A percentile compares a stretch with the other conserved stretches of the same genome.
Evolutionary conservation across 2,113 vertebrate genomes (phyloP).

Genomic region (Oryzias celebensis): DNA sequence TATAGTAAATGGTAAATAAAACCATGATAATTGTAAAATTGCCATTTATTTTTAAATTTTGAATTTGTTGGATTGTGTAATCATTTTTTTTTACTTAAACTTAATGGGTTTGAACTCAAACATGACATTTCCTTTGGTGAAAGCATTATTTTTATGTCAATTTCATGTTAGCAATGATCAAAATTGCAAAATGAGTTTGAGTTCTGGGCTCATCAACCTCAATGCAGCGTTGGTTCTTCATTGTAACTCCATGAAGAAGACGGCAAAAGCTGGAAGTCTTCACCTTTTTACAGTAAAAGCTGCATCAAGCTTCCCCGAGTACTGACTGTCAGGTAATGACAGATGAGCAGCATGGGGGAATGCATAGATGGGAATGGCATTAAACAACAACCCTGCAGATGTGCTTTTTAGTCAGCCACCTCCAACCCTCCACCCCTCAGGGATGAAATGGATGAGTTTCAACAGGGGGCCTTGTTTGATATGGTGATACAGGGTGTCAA

Average conservation of each 20-base stretch:
- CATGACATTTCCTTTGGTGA: too few relatives aligned
- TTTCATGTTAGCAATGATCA: too few relatives aligned
- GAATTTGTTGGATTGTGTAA: too few relatives aligned
- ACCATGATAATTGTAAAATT: too few relatives aligned
- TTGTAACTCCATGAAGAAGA: slow-evolving; percentile 28
- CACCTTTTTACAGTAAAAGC: slow-evolving; percentile 64
- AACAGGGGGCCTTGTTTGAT: slow-evolving; percentile 62
- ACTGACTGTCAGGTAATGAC: slow-evolving; percentile 60
- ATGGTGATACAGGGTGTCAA: slow-evolving; percentile 56
- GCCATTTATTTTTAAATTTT: too few relatives aligned
- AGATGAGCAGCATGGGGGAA: slow-evolving; percentile 55
- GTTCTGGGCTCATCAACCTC: slow-evolving; percentile 23
- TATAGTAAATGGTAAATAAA: too few relatives aligned
- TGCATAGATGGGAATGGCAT: slow-evolving; percentile 71
- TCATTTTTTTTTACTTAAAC: too few relatives aligned
- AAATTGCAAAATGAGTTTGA: too few relatives aligned
- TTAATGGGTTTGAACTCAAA: too few relatives aligned
- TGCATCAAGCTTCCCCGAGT: slow-evolving; percentile 38
- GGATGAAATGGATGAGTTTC: slow-evolving; percentile 49
- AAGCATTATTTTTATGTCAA: too few relatives aligned
- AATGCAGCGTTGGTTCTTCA: slow-evolving; percentile 21
- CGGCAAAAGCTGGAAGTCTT: slow-evolving; percentile 17
- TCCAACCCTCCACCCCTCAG: slow-evolving; percentile 15
- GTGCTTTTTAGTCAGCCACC: slow-evolving; percentile 67
- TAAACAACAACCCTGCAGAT: slow-evolving; percentile 66